Percentiles rank a stretch among this genome's conserved stretches.
Conservation (phyloP, 2,113 vertebrate genomes). For the Seriola dumerili region DNA sequence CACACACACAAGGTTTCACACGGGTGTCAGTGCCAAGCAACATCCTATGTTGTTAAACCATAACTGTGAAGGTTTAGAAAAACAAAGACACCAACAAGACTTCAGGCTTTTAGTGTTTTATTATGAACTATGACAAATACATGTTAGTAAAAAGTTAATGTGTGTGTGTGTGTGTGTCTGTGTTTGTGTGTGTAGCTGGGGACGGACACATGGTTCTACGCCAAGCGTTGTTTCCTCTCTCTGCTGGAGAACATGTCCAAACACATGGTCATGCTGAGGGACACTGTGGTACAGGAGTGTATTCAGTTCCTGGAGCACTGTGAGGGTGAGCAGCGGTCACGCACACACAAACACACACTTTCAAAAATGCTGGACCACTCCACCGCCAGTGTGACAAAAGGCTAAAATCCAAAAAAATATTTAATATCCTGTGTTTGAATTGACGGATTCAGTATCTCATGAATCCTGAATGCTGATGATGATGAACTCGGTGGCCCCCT, state of each 20-base stretch:
- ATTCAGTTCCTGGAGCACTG: conserved; percentile 96
- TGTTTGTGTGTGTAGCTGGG: conserved; percentile 82
- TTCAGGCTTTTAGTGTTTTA: accelerated
- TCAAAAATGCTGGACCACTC: neutral
- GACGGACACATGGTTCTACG: conserved; percentile 97
- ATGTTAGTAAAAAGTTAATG: no score
- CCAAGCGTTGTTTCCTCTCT: conserved; percentile 96
- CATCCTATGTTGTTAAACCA: neutral
- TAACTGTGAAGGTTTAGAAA: neutral
- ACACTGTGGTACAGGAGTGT: conserved; percentile 91
- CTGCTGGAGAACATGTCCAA: conserved; percentile 98
- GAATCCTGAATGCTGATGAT: no score
- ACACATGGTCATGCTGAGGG: conserved; percentile 91
- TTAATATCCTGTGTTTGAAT: no score
- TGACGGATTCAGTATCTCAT: no score
- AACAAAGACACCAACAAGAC: neutral
- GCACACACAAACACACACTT: conserved; percentile 28
- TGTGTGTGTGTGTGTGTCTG: conserved; percentile 4
- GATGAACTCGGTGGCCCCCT: no score
- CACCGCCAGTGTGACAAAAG: no score
- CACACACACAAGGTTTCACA: neutral
- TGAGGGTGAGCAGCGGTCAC: conserved; percentile 84
- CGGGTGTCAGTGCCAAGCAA: neutral
- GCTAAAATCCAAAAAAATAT: no score
- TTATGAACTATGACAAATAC: neutral